Conservation (phyloP, 2,797 vertebrate genomes). For the Gadopsis bispinosus region DNA sequence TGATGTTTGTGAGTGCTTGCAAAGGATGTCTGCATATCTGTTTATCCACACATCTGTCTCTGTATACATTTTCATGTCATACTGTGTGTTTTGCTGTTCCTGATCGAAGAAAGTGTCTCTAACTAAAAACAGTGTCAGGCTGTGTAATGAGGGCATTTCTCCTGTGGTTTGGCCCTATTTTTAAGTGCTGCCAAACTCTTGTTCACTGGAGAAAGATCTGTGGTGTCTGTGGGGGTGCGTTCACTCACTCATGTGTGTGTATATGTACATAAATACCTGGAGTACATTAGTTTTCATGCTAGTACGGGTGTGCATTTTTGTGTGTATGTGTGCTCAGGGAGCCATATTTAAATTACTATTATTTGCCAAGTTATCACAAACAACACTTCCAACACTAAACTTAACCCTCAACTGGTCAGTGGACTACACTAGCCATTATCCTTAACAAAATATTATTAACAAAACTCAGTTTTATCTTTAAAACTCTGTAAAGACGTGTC, state of each 20-base stretch:
- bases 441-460: slow-evolving; percentile 4
- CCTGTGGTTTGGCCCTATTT: slow-evolving; percentile 70
- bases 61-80: slow-evolving; percentile 30
- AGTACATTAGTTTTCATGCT: not conserved
- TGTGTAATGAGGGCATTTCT: slow-evolving; percentile 75
- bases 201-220: slow-evolving; percentile 29
- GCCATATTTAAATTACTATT: not conserved
- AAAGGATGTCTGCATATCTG: slow-evolving; percentile 14
- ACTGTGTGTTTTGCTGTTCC: slow-evolving; percentile 36
- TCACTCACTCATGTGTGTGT: slow-evolving; percentile 9
- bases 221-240: slow-evolving; percentile 2
- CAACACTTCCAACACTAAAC: not conserved
- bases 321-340: not conserved
- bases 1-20: not conserved
- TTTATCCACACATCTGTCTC: slow-evolving; percentile 22
- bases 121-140: slow-evolving; percentile 58
- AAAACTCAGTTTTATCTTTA: slow-evolving; percentile 19
- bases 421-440: not conserved
- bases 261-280: not conserved
- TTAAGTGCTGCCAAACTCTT: slow-evolving; percentile 53
- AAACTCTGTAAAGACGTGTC: slow-evolving; percentile 19
- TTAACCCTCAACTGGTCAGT: not conserved
- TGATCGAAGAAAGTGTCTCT: slow-evolving; percentile 46
- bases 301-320: not conserved
- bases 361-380: not conserved